phyloP scores from a whole-genome alignment of 2,113 vertebrate species.

The Pterophyllum scalare region DNA sequence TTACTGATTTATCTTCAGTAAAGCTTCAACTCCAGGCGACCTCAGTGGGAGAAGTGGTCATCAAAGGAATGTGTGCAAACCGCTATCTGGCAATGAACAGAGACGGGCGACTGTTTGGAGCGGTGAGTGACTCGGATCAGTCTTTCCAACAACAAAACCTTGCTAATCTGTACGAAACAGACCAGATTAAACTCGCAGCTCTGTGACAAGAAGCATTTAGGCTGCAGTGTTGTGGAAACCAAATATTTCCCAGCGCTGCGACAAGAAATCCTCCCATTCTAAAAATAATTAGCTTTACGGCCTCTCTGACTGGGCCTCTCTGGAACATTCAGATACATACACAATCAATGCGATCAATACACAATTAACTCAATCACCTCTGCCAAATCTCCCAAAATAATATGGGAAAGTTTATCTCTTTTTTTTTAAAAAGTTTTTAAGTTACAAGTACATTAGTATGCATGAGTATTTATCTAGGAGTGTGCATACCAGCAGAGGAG shows the following conservation, averaged over 20 bases:
- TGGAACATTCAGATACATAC: neutral
- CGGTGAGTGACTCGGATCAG: constrained; percentile 81
- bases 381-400: neutral
- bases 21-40: constrained; percentile 96
- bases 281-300: constrained; percentile 19
- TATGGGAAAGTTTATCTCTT: neutral
- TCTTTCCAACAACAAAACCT: neutral
- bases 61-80: constrained; percentile 92
- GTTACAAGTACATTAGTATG: neutral
- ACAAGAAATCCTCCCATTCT: constrained; percentile 21
- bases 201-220: neutral
- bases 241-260: constrained; percentile 25
- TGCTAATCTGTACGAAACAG: neutral
- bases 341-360: neutral
- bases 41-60: constrained; percentile 92
- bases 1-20: constrained; percentile 76
- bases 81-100: constrained; percentile 97
- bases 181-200: neutral
- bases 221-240: constrained; percentile 27
- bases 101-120: constrained; percentile 90
- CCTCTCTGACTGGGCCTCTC: neutral
- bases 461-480: neutral
- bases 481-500: neutral
- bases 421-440: neutral
- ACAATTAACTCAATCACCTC: neutral